Percentiles rank a stretch among this genome's conserved stretches.
phyloP scores from a whole-genome alignment of 2,888 invertebrate species.

The Gymnoscelis rufifasciata region DNA sequence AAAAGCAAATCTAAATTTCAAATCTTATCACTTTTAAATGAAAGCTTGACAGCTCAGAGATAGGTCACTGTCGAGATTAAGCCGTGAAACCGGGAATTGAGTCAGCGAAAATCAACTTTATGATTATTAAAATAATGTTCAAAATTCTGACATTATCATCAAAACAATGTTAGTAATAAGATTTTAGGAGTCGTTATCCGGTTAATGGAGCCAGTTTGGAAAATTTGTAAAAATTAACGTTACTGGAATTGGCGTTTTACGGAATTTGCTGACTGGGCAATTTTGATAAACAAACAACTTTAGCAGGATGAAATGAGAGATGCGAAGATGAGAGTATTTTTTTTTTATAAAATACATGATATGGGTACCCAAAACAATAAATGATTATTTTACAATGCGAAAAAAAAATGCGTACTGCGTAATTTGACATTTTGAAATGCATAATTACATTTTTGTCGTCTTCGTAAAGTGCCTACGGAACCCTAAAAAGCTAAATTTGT shows the following conservation, averaged over 20 bases:
- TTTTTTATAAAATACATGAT: no score
- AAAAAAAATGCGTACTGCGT: no score
- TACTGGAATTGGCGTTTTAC: background rate
- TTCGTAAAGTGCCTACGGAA: no score
- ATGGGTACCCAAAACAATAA: no score
- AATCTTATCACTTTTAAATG: background rate
- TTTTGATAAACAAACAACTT: background rate
- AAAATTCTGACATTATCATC: background rate
- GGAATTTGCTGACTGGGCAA: constrained; percentile 2
- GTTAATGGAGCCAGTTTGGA: background rate
- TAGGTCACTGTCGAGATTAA: background rate
- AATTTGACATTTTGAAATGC: no score
- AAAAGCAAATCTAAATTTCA: no score
- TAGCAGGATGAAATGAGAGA: no score
- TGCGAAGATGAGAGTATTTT: no score
- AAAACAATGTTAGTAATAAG: background rate
- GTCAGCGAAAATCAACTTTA: background rate
- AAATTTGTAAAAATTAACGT: background rate
- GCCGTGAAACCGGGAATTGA: background rate
- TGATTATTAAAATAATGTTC: background rate
- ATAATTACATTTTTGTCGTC: no score
- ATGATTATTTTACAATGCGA: no score
- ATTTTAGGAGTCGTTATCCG: background rate
- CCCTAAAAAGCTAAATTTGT: no score
- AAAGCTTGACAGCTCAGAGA: background rate